Evolutionary conservation across 2,797 vertebrate genomes (phyloP).

Genomic region (Gambelia wislizenii): DNA sequence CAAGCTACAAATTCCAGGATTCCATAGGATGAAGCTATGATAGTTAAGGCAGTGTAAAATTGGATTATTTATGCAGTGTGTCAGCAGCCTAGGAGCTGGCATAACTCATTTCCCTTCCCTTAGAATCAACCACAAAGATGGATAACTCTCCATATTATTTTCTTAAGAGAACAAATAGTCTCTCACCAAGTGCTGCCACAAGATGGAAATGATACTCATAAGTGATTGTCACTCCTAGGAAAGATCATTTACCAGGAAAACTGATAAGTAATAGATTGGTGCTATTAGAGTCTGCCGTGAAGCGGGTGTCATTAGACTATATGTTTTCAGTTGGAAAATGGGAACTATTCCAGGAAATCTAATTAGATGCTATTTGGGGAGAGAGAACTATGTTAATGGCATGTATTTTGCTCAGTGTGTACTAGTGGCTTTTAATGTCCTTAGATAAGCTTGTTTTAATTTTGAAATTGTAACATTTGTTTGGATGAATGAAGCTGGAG

Average conservation of each 20-base stretch:
- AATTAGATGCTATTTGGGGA: not conserved
- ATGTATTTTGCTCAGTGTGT: not conserved
- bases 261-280: not conserved
- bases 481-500: not conserved
- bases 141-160: not conserved
- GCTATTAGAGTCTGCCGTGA: not conserved
- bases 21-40: no score
- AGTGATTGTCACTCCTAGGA: not conserved
- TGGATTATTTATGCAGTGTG: no score
- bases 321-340: not conserved
- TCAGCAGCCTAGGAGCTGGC: no score
- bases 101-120: not conserved
- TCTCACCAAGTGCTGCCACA: not conserved
- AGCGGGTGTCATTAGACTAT: not conserved
- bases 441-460: conserved; percentile 26
- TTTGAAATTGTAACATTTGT: not conserved
- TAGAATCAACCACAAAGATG: not conserved
- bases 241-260: not conserved
- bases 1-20: no score
- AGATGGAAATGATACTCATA: not conserved
- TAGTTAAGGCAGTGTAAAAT: no score
- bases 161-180: not conserved
- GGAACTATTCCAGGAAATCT: not conserved
- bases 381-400: not conserved
- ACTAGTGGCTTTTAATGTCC: not conserved